These are phyloP conservation scores for Gymnarchus niloticus DNA, from an alignment of 2,113 vertebrate genomes.

Conservation along the genomic window DNA sequence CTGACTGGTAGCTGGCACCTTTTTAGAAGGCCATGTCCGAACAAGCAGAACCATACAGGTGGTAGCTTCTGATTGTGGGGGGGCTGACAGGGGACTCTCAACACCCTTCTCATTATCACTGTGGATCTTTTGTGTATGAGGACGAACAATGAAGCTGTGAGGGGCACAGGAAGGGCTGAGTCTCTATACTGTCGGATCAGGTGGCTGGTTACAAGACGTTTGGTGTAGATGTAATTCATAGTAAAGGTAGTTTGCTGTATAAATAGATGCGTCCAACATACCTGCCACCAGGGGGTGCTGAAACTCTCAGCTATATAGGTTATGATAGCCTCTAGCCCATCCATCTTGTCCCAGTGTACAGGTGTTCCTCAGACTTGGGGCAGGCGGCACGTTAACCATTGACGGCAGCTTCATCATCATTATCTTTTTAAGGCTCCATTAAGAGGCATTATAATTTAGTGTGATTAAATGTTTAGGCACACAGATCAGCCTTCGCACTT, in stretches of 20 bases:
- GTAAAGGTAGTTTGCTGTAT: background rate
- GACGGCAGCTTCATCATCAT: constrained; percentile 32
- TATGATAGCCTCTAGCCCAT: background rate
- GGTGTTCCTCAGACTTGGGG: background rate
- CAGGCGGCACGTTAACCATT: background rate
- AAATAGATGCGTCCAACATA: background rate
- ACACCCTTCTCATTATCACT: too few relatives aligned
- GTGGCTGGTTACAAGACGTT: background rate
- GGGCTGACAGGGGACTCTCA: too few relatives aligned
- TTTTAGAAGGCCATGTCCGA: too few relatives aligned
- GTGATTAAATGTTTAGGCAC: constrained; percentile 34
- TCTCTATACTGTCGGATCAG: too few relatives aligned
- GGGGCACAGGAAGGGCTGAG: too few relatives aligned
- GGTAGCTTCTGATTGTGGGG: too few relatives aligned
- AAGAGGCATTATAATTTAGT: constrained; percentile 35
- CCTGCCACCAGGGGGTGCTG: background rate
- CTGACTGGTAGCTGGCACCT: background rate
- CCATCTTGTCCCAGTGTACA: background rate
- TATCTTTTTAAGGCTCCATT: constrained; percentile 37
- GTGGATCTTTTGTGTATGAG: too few relatives aligned
- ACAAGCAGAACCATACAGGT: too few relatives aligned
- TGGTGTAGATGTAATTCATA: background rate
- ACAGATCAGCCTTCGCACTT: constrained; percentile 21
- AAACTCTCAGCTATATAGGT: background rate
- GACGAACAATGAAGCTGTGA: too few relatives aligned